These are phyloP conservation scores for Idris sp. DNA, from an alignment of 1,140 invertebrate species.

Conservation along the genomic window DNA sequence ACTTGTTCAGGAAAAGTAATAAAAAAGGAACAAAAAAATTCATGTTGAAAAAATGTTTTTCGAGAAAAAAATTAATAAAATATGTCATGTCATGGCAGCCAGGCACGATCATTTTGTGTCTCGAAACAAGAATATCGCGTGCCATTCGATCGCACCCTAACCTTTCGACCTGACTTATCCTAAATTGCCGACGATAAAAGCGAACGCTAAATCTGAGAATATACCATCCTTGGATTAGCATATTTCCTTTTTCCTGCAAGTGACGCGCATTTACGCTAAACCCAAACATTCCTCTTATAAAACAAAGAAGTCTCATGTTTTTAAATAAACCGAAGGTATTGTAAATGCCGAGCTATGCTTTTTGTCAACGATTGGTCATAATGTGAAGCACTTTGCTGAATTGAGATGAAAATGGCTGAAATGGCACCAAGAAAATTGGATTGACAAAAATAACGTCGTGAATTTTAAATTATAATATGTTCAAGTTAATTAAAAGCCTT, in stretches of 20 bases:
- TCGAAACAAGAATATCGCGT: slow-evolving; percentile 52
- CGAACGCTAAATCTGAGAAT: slow-evolving; percentile 37
- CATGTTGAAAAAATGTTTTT: too few relatives aligned
- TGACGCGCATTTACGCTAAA: slow-evolving; percentile 22
- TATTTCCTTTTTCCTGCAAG: slow-evolving; percentile 25
- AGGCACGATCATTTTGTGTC: slow-evolving; percentile 62
- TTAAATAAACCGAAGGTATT: slow-evolving; percentile 32
- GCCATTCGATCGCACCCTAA: slow-evolving; percentile 51
- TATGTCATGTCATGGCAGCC: slow-evolving; percentile 56
- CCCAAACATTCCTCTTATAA: slow-evolving; percentile 20
- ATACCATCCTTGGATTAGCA: slow-evolving; percentile 41
- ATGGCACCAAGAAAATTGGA: too few relatives aligned
- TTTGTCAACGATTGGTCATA: too few relatives aligned
- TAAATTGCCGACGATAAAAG: slow-evolving; percentile 40
- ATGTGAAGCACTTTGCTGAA: too few relatives aligned
- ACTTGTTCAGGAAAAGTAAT: too few relatives aligned
- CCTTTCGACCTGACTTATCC: slow-evolving; percentile 44
- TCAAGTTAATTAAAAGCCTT: too few relatives aligned
- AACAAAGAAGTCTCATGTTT: slow-evolving; percentile 29
- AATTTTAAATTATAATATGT: too few relatives aligned
- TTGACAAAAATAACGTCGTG: too few relatives aligned
- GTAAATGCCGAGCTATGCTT: too few relatives aligned
- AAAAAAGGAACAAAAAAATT: too few relatives aligned
- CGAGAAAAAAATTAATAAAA: too few relatives aligned
- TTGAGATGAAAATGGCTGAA: too few relatives aligned